Percentiles rank a stretch among this genome's conserved stretches.
Conservation (phyloP, 2,113 vertebrate species). For the Alouatta palliata region DNA sequence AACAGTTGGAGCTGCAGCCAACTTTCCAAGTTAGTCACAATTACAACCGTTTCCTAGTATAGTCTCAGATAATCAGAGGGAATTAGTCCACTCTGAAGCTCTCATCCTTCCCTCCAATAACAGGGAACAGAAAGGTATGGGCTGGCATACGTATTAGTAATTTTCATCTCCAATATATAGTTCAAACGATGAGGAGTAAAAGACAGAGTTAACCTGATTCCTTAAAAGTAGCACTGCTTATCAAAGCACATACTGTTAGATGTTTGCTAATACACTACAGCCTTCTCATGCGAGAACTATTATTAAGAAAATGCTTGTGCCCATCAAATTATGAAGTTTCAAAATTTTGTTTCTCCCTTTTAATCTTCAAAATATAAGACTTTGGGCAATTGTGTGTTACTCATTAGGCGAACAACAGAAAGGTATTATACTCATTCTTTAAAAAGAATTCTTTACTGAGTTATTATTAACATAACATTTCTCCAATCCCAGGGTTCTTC, state of each 20-base stretch:
- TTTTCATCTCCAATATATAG: background rate
- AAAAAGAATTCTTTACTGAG: background rate
- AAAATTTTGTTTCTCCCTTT: background rate
- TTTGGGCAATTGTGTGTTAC: background rate
- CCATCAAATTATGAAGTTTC: background rate
- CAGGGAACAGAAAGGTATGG: background rate
- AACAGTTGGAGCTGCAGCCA: background rate
- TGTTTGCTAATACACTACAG: background rate
- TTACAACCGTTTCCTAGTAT: background rate
- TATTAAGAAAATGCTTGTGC: background rate
- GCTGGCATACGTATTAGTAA: background rate
- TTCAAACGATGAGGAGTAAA: background rate
- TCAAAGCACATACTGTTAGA: background rate
- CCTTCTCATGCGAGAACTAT: background rate
- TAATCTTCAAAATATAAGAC: background rate
- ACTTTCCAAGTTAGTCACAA: background rate
- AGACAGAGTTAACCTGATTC: background rate
- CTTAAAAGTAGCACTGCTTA: background rate
- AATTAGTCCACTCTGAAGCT: background rate
- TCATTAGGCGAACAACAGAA: background rate
- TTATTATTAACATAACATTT: background rate
- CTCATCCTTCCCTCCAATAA: background rate
- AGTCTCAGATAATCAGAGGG: conserved; percentile 2
- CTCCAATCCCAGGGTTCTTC: background rate
- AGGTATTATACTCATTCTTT: background rate